Evolutionary conservation across 2,888 invertebrate genomes (phyloP).

Genomic region (Crocallis elinguaria): DNA sequence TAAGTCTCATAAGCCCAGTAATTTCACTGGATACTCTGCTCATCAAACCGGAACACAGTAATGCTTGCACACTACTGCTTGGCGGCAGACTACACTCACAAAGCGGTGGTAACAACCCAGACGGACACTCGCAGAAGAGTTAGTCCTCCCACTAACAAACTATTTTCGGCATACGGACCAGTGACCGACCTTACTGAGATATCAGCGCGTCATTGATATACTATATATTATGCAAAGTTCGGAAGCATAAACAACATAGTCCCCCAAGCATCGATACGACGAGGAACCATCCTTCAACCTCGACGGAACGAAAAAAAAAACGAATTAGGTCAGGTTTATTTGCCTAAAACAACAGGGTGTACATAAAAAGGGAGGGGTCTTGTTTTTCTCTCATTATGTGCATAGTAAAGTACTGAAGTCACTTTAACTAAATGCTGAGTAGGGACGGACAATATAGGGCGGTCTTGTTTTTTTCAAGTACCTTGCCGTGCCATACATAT

Average conservation of each 20-base stretch:
- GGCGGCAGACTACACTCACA: too few relatives aligned
- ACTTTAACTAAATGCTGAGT: slow-evolving; percentile 19
- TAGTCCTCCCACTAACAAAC: too few relatives aligned
- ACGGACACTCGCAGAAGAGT: too few relatives aligned
- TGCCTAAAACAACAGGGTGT: slow-evolving; percentile 28
- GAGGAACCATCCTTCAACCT: slow-evolving; percentile 16
- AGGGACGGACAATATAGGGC: slow-evolving; percentile 9
- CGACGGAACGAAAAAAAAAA: slow-evolving; percentile 12
- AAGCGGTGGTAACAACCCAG: too few relatives aligned
- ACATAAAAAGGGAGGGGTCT: slow-evolving; percentile 28
- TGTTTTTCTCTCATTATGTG: slow-evolving; percentile 33
- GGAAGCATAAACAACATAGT: slow-evolving; percentile 7
- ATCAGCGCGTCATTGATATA: too few relatives aligned
- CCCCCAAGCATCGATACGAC: slow-evolving; percentile 14
- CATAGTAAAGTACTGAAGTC: slow-evolving; percentile 26
- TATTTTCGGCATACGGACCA: too few relatives aligned
- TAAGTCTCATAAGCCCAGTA: too few relatives aligned
- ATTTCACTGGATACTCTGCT: too few relatives aligned
- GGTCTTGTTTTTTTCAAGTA: not conserved
- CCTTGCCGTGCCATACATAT: too few relatives aligned
- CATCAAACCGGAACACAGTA: too few relatives aligned
- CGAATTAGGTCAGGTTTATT: slow-evolving; percentile 27
- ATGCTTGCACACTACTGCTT: too few relatives aligned
- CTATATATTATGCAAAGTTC: slow-evolving; percentile 1
- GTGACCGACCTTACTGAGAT: too few relatives aligned